Evolutionary conservation across 2,113 vertebrate genomes (phyloP), one percentile per base, ranked within the genome.

Genomic region (Tyrannus savana): DNA sequence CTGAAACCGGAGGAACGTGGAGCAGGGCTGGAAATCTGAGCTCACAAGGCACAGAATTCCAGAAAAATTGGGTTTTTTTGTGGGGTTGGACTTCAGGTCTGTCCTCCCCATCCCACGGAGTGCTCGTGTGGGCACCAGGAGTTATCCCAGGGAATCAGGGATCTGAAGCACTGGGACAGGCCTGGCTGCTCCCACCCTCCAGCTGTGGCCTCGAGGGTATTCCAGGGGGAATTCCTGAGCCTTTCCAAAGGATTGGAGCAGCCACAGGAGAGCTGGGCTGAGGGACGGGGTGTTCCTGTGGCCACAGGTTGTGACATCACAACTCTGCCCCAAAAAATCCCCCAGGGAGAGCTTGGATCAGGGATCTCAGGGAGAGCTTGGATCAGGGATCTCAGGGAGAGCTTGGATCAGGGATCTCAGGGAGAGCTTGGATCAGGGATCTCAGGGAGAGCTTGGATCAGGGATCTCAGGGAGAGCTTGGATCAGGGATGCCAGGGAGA

Each of bases 231-330:
- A 47, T 55, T 93, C 82, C 49, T 19, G 50, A 96, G 84, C 1
- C 90, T 97, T 85, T 95, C 64, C 89, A 60, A 87, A 62, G 49
- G 62, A 90, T 87, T 93, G 91, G 88, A 75, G 88, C 89, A 94
- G 84, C 94, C 79, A 33, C 39, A 23, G 68, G 66, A 79, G 89
- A 93, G 41, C 95, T 92, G 90, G 92, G 95, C 97, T 58, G 52
- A 24, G 60, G 52, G n/a, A 28, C 71, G 56, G 82, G n/a, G 60
- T 66, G 82, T 75, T 30, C 82, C 23, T 35, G 1, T 14, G 58
- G 58, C 22, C 58, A 27, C 68, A 1, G 49, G 35, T 35, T 16
- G 35, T 1, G 4, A 4, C 71, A 24, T 30, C 75, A 8, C 46
- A 83, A 63, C 79, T 62, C 25, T 28, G 37, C 52, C 55, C 53